Evolutionary conservation across 2,797 vertebrate genomes (phyloP), one percentile per base, ranked within the genome.

Genomic region (Chanos chanos): DNA sequence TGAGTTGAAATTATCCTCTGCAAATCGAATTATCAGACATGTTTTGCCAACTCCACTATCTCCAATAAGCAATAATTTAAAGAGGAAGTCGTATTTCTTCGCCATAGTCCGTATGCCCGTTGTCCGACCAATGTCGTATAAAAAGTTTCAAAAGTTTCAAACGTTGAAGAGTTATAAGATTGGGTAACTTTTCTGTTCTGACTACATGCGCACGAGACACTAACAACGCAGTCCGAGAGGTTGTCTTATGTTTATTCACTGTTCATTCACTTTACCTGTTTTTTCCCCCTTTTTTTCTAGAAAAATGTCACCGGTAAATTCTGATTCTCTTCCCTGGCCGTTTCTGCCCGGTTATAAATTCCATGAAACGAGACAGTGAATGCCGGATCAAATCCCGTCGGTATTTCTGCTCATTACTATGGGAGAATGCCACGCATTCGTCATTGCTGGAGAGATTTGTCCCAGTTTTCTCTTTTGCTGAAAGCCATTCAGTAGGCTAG

Each of bases 41-140:
- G 94, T 95, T 84, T 97, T 97, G 1, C 95, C 95, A 47, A 98
- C 95, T 43, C 95, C 95, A n/a, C 94, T 96, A 86, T 98, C 95
- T 51, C 95, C 95, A 78, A 98, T 96, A 25, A 98, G 91, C 48
- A 98, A 76, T 73, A 97, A 52, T 73, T 98, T 98, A 87, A 92
- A 97, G 64, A 98, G 93, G 76, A 94, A 94, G 84, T 98, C 95
- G 74, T 98, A 98, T 74, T 95, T 94, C 85, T 97, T 95, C 83
- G 95, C 94, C 94, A 96, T 97, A 66, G 59, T 77, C 61, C 5
- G 40, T 51, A n/a, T n/a, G n/a, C n/a, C n/a, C n/a, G n/a, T n/a
- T n/a, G n/a, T n/a, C n/a, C n/a, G n/a, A n/a, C n/a, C n/a, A n/a
- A n/a, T n/a, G n/a, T n/a, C n/a, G n/a, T n/a, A n/a, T n/a, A n/a